phyloP scores from a whole-genome alignment of 2,113 vertebrate species.

The Alethe diademata region DNA sequence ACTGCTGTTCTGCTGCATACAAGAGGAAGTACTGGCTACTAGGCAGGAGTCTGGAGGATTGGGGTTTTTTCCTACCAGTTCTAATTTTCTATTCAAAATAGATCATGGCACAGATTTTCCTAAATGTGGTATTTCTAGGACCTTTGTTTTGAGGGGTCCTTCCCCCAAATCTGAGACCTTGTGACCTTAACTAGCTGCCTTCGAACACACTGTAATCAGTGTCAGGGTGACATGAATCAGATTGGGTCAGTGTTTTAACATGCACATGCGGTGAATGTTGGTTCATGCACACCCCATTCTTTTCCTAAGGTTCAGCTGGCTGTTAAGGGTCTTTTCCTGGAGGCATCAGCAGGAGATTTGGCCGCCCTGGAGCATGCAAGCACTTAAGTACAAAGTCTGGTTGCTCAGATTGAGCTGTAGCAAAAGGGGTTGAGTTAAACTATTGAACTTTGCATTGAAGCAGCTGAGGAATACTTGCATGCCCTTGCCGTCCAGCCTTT shows the following conservation, averaged over 20 bases:
- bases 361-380: not conserved
- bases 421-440: not conserved
- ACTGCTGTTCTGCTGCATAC: not conserved
- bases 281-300: not conserved
- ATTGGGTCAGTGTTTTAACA: not conserved
- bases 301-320: not conserved
- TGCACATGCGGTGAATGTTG: not conserved
- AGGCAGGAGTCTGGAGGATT: not conserved
- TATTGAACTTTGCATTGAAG: not conserved
- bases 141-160: not conserved
- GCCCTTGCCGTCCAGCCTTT: not conserved
- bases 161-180: fast-evolving
- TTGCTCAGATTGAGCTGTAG: not conserved
- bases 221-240: not conserved
- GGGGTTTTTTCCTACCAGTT: not conserved
- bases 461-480: not conserved
- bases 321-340: not conserved
- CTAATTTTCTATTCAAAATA: not conserved
- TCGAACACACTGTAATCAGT: not conserved
- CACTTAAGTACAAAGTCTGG: constrained; percentile 8
- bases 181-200: not conserved
- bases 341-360: not conserved
- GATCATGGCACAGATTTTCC: not conserved
- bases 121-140: not conserved
- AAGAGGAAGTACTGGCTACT: not conserved